These are phyloP conservation scores for Pilophorus perplexus DNA, from an alignment of 2,888 invertebrate species.

Conservation along the genomic window DNA sequence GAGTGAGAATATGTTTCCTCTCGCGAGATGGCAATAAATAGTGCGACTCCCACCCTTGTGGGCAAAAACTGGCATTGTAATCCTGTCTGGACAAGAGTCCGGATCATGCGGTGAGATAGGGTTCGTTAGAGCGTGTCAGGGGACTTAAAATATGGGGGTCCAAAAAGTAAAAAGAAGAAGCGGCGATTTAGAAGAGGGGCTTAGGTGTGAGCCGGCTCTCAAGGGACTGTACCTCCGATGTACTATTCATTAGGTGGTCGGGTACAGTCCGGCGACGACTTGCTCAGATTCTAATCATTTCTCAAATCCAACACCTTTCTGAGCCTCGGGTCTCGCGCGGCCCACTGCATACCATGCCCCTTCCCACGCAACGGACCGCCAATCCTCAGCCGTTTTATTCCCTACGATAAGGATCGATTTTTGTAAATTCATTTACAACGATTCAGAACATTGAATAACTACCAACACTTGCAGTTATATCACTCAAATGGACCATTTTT, in stretches of 20 bases:
- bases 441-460: no score
- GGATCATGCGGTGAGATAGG: conserved; percentile 13
- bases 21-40: conserved; percentile 1
- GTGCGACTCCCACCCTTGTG: conserved; percentile 13
- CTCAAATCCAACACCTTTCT: not conserved
- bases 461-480: no score
- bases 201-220: conserved; percentile 4
- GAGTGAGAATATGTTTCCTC: conserved; percentile 5
- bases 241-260: conserved; percentile 19
- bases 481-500: no score
- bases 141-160: conserved; percentile 14
- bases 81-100: conserved; percentile 8
- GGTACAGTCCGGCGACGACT: conserved; percentile 8
- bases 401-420: no score
- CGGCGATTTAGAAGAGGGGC: conserved; percentile 3
- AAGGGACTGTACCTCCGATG: conserved; percentile 9
- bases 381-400: no score
- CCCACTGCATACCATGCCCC: no score
- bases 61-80: conserved; percentile 6
- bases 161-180: conserved; percentile 13
- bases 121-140: conserved; percentile 19
- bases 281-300: conserved; percentile 13
- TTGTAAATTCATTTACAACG: no score
- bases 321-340: not conserved
- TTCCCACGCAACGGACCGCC: no score